phyloP scores from a whole-genome alignment of 2,888 invertebrate genomes.

The Drosophila recens region DNA sequence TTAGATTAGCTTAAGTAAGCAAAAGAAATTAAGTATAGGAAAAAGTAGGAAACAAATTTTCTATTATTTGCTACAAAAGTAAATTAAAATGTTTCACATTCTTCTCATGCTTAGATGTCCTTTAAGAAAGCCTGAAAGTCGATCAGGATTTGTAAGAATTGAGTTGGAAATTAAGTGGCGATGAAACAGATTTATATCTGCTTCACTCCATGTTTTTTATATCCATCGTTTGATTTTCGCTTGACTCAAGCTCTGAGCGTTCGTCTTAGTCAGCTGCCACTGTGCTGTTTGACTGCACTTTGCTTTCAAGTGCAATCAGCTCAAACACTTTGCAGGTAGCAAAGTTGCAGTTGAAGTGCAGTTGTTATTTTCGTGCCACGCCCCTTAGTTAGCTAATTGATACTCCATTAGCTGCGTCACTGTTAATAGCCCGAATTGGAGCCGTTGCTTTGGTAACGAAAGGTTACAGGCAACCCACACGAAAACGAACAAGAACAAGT shows the following conservation, averaged over 20 bases:
- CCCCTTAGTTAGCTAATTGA: slow-evolving; percentile 53
- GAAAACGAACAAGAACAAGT: not conserved
- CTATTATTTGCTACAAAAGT: not conserved
- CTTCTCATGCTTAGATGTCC: not conserved
- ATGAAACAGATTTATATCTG: not conserved
- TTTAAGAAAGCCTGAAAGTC: not conserved
- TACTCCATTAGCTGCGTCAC: slow-evolving; percentile 37
- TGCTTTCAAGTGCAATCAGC: slow-evolving; percentile 34
- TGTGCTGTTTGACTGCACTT: slow-evolving; percentile 25
- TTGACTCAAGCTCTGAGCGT: not conserved
- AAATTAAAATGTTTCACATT: no score
- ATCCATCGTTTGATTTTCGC: not conserved
- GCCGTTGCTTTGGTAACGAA: slow-evolving; percentile 8
- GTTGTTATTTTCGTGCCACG: slow-evolving; percentile 14
- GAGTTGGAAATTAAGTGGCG: not conserved
- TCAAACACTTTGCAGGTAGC: slow-evolving; percentile 7
- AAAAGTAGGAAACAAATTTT: no score
- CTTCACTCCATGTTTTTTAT: not conserved
- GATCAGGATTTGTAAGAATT: not conserved
- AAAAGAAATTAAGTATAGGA: no score
- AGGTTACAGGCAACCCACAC: slow-evolving; percentile 12
- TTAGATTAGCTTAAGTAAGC: no score
- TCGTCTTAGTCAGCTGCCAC: not conserved
- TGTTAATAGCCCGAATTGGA: slow-evolving; percentile 9
- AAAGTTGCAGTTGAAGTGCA: slow-evolving; percentile 16